phyloP scores from a whole-genome alignment of 2,113 vertebrate genomes.

The Dasyurus viverrinus region DNA sequence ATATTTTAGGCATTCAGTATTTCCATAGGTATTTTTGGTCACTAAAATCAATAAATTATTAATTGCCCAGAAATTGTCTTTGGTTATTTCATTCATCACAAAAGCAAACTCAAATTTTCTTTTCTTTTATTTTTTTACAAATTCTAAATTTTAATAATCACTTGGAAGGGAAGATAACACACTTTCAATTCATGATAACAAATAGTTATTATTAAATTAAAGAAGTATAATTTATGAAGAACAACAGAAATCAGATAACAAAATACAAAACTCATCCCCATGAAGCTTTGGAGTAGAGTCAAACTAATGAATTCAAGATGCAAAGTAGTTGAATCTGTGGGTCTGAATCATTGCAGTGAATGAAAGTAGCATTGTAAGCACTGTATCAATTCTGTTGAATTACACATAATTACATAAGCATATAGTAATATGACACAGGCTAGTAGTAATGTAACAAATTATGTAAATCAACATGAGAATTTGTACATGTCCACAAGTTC shows the following conservation, averaged over 20 bases:
- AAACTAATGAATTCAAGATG: not conserved
- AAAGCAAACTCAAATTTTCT: not conserved
- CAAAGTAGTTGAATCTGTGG: not conserved
- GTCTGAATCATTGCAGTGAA: not conserved
- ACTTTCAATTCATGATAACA: not conserved
- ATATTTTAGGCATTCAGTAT: no score
- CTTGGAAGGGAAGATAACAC: not conserved
- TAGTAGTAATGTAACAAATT: no score
- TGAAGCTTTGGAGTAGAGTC: not conserved
- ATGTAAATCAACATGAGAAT: no score
- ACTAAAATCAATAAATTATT: no score
- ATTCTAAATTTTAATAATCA: not conserved
- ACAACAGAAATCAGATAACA: not conserved
- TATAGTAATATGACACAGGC: no score
- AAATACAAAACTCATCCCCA: not conserved
- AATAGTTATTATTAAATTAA: not conserved
- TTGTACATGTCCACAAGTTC: no score
- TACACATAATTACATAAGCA: no score
- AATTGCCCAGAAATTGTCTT: no score
- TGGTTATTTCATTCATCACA: no score
- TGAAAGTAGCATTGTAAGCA: not conserved
- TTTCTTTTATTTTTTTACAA: not conserved
- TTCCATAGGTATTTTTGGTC: no score
- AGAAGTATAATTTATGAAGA: conserved; percentile 7
- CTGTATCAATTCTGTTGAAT: no score